Base-by-base conservation (phyloP, 2,888 invertebrate species). In the Tuta absoluta region DNA sequence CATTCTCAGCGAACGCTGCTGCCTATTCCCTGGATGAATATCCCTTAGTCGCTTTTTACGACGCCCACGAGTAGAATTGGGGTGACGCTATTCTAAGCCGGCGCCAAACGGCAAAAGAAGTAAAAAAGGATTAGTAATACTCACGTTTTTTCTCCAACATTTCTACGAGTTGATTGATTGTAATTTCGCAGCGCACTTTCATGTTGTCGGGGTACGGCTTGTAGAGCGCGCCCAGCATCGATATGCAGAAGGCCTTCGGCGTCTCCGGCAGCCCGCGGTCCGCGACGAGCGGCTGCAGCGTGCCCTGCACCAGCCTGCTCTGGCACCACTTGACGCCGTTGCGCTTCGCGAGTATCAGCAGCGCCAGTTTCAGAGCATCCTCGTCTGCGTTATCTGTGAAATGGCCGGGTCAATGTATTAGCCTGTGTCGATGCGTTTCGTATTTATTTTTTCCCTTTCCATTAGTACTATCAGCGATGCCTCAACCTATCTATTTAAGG, bases 291-390 rank as follows among this genome's bases (percentile, higher is more conserved):
- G 91, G 88, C 66, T 81, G 67, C 45, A 92, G 69, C 66, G 88
- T 75, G 61, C 83, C 83, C 63, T 82, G 82, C 0, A 92, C 76
- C 14, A 92, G 82, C 66, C 87, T 78, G 45, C 80, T 86, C 65
- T 89, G 86, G 69, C 88, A 87, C 91, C 91, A 91, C n/a, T 74
- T 75, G 0, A 88, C 76, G 0, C 91, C 92, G 17, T 83, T 79
- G 1, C 92, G 81, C 73, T 92, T 92, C 10, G 85, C 86, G 38
- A 91, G 75, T 56, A 92, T 77, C 48, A 92, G 81, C 14, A 90
- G 67, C 17, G 87, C 78, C 59, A 85, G 68, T 67, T 85, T 73
- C 65, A 91, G 71, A 77, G 85, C 84, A 73, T 86, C 81, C 66
- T 89, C 86, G 10, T 77, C 56, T 17, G 77, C 68, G 51, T 74